These are phyloP conservation scores for Ptilonorhynchus violaceus DNA, from an alignment of 2,113 vertebrate species.

Conservation along the genomic window DNA sequence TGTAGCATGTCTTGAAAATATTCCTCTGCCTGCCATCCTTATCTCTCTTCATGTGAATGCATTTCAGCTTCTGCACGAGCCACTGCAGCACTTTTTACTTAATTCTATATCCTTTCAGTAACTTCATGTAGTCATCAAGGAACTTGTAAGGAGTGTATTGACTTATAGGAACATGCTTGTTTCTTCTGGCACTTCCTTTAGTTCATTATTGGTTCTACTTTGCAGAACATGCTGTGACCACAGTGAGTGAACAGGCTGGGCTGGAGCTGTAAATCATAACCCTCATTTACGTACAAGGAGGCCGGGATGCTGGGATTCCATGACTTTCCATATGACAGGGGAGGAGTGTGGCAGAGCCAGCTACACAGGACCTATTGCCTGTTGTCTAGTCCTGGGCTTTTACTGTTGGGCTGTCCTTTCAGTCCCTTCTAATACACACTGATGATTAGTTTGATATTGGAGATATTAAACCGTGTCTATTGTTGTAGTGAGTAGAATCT, in stretches of 20 bases:
- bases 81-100: not conserved
- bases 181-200: constrained; percentile 9
- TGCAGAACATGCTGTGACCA: not conserved
- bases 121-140: constrained; percentile 12
- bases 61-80: not conserved
- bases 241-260: not conserved
- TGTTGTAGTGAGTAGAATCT: not conserved
- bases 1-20: not conserved
- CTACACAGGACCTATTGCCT: not conserved
- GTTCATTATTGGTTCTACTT: not conserved
- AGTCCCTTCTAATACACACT: not conserved
- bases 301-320: not conserved
- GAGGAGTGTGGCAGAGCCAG: not conserved
- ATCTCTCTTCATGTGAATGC: not conserved
- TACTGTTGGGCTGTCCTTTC: not conserved
- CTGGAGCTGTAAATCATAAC: not conserved
- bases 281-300: not conserved
- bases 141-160: constrained; percentile 17
- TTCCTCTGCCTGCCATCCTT: not conserved
- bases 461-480: not conserved
- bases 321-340: not conserved
- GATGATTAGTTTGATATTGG: not conserved
- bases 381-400: not conserved
- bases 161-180: not conserved
- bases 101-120: not conserved